phyloP scores from a whole-genome alignment of 2,888 invertebrate species.

The Lapara coniferarum region DNA sequence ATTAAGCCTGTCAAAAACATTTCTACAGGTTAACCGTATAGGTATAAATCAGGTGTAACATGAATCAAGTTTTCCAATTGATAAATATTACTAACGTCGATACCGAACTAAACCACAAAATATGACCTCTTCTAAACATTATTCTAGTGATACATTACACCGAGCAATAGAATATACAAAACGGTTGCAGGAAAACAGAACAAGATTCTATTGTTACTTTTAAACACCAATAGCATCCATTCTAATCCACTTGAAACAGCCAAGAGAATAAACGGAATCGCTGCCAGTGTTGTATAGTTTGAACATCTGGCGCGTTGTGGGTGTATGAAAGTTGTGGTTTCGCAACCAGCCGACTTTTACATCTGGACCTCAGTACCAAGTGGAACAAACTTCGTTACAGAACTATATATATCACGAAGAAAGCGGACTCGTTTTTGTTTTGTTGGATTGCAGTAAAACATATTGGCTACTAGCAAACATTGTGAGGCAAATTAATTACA shows the following conservation, averaged over 20 bases:
- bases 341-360: slow-evolving; percentile 22
- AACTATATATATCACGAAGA: background rate
- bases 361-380: slow-evolving; percentile 13
- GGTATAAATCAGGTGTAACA: no score
- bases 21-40: no score
- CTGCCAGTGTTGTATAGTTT: background rate
- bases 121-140: background rate
- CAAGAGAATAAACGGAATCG: slow-evolving; percentile 19
- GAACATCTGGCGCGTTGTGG: slow-evolving; percentile 25
- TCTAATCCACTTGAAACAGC: slow-evolving; percentile 24
- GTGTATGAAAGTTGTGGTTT: slow-evolving; percentile 28
- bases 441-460: background rate
- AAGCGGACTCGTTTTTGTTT: background rate
- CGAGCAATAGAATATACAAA: background rate
- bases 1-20: no score
- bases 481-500: background rate
- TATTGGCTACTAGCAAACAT: background rate
- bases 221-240: slow-evolving; percentile 4
- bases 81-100: no score
- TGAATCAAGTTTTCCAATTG: no score
- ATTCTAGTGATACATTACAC: background rate
- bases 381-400: slow-evolving; percentile 19
- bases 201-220: background rate
- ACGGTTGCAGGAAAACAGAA: background rate
- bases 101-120: no score